These are phyloP conservation scores for Micromesistius poutassou DNA, from an alignment of 2,797 vertebrate species.

Conservation along the genomic window DNA sequence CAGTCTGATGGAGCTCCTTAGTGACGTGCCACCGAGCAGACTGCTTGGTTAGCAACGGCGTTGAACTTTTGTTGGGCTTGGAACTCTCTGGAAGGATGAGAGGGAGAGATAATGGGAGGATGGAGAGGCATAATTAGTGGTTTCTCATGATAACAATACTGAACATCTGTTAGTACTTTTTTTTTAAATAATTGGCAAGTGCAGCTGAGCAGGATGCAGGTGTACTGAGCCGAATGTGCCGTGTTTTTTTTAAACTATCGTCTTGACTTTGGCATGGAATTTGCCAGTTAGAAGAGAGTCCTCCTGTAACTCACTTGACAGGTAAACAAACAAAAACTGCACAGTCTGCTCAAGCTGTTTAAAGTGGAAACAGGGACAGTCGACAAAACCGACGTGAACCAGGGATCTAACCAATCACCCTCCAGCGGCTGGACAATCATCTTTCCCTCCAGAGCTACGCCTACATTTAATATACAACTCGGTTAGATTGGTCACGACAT, in stretches of 20 bases:
- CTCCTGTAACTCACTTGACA: too few relatives aligned
- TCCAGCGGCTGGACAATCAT: background rate
- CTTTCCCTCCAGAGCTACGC: background rate
- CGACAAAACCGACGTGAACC: too few relatives aligned
- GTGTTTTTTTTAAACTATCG: background rate
- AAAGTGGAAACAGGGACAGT: too few relatives aligned
- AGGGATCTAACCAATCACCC: too few relatives aligned
- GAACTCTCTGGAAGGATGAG: constrained; percentile 62
- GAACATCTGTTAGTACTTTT: background rate
- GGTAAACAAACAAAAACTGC: too few relatives aligned
- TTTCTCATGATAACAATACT: background rate
- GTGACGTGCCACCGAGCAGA: constrained; percentile 98
- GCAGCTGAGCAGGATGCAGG: background rate
- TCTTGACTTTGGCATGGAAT: too few relatives aligned
- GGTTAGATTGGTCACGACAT: background rate
- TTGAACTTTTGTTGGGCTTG: constrained; percentile 84
- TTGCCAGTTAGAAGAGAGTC: too few relatives aligned
- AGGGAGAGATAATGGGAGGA: constrained; percentile 15
- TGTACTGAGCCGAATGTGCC: too few relatives aligned
- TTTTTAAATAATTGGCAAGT: background rate
- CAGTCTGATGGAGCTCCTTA: constrained; percentile 97
- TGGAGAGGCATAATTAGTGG: background rate
- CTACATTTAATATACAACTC: background rate
- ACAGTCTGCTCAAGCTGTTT: too few relatives aligned
- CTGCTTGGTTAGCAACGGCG: constrained; percentile 82